Conservation (phyloP, 2,113 vertebrate species). For the Pimephales promelas region DNA sequence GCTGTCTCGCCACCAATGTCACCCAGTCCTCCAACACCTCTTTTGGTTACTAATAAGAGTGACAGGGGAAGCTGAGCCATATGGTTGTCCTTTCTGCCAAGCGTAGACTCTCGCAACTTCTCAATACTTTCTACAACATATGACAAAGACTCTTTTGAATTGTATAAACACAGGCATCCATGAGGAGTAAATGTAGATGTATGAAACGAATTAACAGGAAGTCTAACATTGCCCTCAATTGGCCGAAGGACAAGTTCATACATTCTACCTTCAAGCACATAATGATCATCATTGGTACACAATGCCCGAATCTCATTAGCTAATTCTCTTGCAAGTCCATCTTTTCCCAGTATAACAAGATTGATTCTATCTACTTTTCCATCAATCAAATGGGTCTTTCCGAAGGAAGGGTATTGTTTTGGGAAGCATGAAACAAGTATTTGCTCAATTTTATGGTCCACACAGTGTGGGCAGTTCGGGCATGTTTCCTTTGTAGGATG, state of each 20-base stretch:
- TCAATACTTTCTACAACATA: conserved; percentile 96
- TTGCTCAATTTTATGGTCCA: conserved; percentile 91
- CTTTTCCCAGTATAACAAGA: conserved; percentile 93
- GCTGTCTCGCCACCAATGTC: conserved; percentile 89
- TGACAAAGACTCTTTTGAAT: conserved; percentile 94
- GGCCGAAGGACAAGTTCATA: conserved; percentile 92
- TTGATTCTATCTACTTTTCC: conserved; percentile 88
- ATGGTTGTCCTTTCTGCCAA: conserved; percentile 86
- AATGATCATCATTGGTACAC: conserved; percentile 94
- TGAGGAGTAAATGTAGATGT: conserved; percentile 94
- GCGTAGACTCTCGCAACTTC: conserved; percentile 86
- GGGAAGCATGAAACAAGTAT: conserved; percentile 80
- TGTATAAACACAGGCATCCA: conserved; percentile 95
- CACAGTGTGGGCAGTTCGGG: conserved; percentile 85
- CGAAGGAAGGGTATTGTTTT: conserved; percentile 83
- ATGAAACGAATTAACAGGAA: conserved; percentile 96
- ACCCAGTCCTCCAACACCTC: conserved; percentile 81
- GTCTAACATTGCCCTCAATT: conserved; percentile 94
- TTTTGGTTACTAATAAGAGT: conserved; percentile 87
- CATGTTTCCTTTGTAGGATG: conserved; percentile 97
- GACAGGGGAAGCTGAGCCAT: conserved; percentile 83
- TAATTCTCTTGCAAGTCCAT: conserved; percentile 92
- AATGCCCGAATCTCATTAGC: conserved; percentile 96
- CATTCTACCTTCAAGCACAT: conserved; percentile 94
- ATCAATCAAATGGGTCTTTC: conserved; percentile 77